phyloP scores from a whole-genome alignment of 2,888 invertebrate genomes.

The Urechis unicinctus region DNA sequence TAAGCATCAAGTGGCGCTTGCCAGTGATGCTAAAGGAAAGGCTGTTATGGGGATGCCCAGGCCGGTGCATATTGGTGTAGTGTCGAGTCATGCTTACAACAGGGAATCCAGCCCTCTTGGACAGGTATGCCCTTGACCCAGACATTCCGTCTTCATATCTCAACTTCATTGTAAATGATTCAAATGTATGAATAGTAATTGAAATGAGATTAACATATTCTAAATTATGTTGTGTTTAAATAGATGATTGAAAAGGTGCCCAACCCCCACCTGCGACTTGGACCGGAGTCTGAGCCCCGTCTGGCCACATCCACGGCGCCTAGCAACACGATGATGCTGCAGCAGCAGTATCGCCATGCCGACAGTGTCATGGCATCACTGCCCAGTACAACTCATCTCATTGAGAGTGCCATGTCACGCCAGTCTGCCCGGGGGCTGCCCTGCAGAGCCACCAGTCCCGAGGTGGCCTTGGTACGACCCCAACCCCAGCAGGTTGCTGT shows the following conservation, averaged over 20 bases:
- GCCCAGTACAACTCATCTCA: no score
- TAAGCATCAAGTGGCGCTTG: no score
- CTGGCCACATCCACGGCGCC: not conserved
- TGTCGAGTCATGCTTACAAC: slow-evolving; percentile 24
- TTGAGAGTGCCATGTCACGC: not conserved
- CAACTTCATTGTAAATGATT: no score
- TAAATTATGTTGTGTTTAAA: no score
- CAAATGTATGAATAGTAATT: no score
- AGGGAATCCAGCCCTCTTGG: slow-evolving; percentile 26
- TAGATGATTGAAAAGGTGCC: slow-evolving; percentile 31
- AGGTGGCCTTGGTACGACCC: not conserved
- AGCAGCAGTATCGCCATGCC: no score
- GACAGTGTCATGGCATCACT: no score
- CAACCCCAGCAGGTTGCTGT: not conserved
- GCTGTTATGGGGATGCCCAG: not conserved
- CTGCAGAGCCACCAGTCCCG: not conserved
- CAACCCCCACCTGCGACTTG: slow-evolving; percentile 18
- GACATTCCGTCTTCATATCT: no score
- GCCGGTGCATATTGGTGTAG: slow-evolving; percentile 25
- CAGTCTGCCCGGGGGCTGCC: not conserved
- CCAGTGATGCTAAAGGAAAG: not conserved
- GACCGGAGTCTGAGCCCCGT: not conserved
- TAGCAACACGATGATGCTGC: not conserved
- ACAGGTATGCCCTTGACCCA: slow-evolving; percentile 26
- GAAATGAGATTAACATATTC: no score